A percentile compares a stretch with the other conserved stretches of the same genome.
phyloP scores from a whole-genome alignment of 2,797 vertebrate species.

The Hemibagrus guttatus region DNA sequence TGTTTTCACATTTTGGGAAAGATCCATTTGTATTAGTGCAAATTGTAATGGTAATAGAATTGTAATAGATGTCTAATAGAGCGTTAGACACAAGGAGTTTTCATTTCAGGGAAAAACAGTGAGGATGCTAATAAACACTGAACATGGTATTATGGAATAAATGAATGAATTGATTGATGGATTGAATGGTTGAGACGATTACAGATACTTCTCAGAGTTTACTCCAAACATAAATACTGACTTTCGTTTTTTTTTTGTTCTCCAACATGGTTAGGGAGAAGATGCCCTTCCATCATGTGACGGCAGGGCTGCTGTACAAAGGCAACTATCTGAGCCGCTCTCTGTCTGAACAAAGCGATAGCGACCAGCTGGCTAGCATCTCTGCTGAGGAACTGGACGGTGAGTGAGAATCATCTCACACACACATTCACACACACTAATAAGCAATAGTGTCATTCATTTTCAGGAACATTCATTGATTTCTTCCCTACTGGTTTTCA shows the following conservation, averaged over 20 bases:
- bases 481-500: neutral
- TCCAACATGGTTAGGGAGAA: slow-evolving; percentile 83
- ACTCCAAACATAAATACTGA: neutral
- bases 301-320: slow-evolving; percentile 96
- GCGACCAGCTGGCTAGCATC: slow-evolving; percentile 93
- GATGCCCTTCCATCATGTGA: slow-evolving; percentile 99
- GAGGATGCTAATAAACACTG: neutral
- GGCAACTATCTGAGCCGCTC: slow-evolving; percentile 96
- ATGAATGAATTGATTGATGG: neutral
- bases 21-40: neutral
- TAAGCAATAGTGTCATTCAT: neutral
- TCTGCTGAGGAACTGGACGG: slow-evolving; percentile 94
- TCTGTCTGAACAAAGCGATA: slow-evolving; percentile 90
- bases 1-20: neutral
- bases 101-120: neutral
- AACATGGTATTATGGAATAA: neutral
- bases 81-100: neutral
- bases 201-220: neutral
- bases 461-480: neutral
- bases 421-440: neutral
- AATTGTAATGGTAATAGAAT: neutral
- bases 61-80: neutral
- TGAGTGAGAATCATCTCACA: slow-evolving; percentile 67
- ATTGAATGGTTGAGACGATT: neutral
- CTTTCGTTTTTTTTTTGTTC: neutral